A percentile compares a stretch with the other conserved stretches of the same genome.
These are phyloP conservation scores for Coracopsis vasa DNA, from an alignment of 2,113 vertebrate species.

Conservation along the genomic window DNA sequence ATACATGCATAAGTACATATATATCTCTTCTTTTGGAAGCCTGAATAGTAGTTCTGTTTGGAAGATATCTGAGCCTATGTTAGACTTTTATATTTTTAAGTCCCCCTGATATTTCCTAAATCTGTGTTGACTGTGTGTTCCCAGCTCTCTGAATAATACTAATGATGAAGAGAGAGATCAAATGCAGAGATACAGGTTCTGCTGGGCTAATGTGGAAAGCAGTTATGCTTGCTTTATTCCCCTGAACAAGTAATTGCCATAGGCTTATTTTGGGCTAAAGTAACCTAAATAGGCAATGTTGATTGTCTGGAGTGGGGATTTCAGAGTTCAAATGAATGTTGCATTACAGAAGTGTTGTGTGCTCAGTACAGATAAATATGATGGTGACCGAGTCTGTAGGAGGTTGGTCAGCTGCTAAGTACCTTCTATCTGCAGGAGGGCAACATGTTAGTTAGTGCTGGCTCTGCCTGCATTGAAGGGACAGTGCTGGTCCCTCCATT, in stretches of 20 bases:
- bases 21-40: neutral
- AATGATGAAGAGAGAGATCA: neutral
- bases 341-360: neutral
- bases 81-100: neutral
- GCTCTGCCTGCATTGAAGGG: neutral
- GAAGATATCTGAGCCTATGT: neutral
- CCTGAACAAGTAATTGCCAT: neutral
- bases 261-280: neutral
- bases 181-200: neutral
- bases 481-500: rapidly evolving
- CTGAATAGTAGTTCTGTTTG: neutral
- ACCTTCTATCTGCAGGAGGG: neutral
- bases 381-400: rapidly evolving
- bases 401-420: neutral
- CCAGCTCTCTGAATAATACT: neutral
- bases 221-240: neutral
- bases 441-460: neutral
- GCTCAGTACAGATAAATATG: neutral
- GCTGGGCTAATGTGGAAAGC: neutral
- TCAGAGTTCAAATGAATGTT: neutral
- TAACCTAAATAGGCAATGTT: rapidly evolving
- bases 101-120: neutral
- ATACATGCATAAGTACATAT: neutral
- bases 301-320: neutral
- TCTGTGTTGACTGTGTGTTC: neutral